Conservation (phyloP, 2,113 vertebrate genomes). For the Megatriorchis doriae region DNA sequence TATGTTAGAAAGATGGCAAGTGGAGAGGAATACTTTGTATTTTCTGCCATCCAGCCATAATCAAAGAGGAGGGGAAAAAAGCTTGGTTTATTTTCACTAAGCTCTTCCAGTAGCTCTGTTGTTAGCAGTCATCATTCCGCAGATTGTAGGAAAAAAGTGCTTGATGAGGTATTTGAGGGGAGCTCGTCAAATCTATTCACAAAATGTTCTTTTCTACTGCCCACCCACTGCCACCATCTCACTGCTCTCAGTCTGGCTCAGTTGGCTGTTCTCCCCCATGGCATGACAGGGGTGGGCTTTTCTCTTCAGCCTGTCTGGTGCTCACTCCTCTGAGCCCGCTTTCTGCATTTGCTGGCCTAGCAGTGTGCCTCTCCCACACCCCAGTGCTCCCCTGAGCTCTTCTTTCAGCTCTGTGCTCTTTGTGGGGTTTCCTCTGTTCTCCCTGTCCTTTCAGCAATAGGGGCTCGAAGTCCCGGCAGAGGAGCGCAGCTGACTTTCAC, state of each 20-base stretch:
- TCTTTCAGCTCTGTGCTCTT: accelerated
- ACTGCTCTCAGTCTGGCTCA: background rate
- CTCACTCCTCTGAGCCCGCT: background rate
- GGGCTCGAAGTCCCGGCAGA: background rate
- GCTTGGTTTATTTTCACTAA: background rate
- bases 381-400: background rate
- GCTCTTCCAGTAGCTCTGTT: background rate
- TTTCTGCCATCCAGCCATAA: background rate
- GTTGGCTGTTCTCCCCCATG: background rate
- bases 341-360: background rate
- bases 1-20: background rate
- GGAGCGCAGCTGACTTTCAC: accelerated
- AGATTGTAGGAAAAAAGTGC: background rate
- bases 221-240: background rate
- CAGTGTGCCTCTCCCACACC: background rate
- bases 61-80: background rate
- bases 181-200: background rate
- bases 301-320: background rate
- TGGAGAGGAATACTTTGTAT: background rate
- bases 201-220: background rate
- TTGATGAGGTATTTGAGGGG: background rate
- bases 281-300: background rate
- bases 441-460: accelerated
- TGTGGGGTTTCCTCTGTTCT: background rate
- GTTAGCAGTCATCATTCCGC: background rate